Conservation (phyloP, 2,797 vertebrate species). For the Urocyon cinereoargenteus region DNA sequence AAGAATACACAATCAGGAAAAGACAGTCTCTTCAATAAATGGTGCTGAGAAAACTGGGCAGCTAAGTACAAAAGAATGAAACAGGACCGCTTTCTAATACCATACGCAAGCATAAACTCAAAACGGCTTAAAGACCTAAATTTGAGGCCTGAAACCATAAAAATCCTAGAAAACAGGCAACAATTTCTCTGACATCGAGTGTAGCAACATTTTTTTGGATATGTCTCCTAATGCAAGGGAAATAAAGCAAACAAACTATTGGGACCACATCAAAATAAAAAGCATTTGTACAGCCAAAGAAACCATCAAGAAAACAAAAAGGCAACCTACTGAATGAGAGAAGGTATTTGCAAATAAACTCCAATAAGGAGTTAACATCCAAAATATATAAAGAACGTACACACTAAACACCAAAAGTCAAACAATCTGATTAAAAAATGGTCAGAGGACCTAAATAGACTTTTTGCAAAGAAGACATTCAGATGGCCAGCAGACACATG, state of each 20-base stretch:
- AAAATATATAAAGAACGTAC: not conserved
- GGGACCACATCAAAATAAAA: not conserved
- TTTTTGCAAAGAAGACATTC: not conserved
- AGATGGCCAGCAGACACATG: not conserved
- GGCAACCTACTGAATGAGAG: not conserved
- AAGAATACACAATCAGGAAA: not conserved
- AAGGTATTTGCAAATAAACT: not conserved
- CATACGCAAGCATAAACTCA: not conserved
- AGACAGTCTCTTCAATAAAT: not conserved
- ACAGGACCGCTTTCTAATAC: not conserved
- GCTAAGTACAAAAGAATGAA: not conserved
- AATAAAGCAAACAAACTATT: not conserved
- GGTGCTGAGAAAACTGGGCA: not conserved
- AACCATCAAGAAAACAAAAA: not conserved
- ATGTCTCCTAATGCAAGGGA: not conserved
- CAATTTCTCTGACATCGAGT: not conserved
- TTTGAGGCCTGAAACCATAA: not conserved
- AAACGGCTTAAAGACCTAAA: not conserved
- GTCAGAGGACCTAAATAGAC: not conserved
- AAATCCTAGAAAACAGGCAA: not conserved
- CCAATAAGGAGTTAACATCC: not conserved
- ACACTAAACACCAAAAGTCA: not conserved
- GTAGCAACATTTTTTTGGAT: not conserved
- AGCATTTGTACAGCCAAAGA: not conserved
- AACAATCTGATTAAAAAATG: not conserved